phyloP scores from a whole-genome alignment of 2,888 invertebrate genomes.

The Tipula confusa region DNA sequence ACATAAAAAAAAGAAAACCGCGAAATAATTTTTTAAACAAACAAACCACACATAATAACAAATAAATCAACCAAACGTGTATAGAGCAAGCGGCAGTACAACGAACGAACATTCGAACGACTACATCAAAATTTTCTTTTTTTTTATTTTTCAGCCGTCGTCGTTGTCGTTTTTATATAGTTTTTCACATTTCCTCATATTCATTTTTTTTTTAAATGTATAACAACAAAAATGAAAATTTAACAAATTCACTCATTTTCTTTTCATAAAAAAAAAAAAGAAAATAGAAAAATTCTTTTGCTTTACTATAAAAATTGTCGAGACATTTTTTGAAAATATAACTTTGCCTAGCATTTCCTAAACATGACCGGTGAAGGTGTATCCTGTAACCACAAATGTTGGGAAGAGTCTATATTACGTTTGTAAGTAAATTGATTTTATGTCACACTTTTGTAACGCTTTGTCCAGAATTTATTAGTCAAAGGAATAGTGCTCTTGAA shows the following conservation, averaged over 20 bases:
- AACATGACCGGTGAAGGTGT: not conserved
- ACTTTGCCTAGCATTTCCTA: not conserved
- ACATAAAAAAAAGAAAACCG: not conserved
- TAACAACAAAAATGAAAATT: not conserved
- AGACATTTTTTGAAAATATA: not conserved
- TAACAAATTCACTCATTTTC: not conserved
- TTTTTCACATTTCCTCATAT: not conserved
- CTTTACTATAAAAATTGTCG: constrained; percentile 20
- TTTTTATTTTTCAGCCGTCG: not conserved
- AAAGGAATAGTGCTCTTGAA: too few relatives aligned
- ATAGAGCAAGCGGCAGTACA: not conserved
- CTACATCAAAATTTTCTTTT: not conserved
- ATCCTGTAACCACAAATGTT: too few relatives aligned
- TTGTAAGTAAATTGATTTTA: too few relatives aligned
- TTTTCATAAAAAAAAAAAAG: not conserved
- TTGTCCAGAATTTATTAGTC: too few relatives aligned
- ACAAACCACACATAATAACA: constrained; percentile 4
- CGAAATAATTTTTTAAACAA: not conserved
- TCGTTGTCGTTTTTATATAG: not conserved
- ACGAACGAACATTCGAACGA: not conserved
- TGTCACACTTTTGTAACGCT: too few relatives aligned
- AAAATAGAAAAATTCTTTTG: not conserved
- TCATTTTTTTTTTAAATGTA: not conserved
- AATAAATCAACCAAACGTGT: not conserved
- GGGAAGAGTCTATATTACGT: too few relatives aligned